These are phyloP conservation scores for Bufotes viridis DNA, from an alignment of 2,797 vertebrate species.

Conservation along the genomic window DNA sequence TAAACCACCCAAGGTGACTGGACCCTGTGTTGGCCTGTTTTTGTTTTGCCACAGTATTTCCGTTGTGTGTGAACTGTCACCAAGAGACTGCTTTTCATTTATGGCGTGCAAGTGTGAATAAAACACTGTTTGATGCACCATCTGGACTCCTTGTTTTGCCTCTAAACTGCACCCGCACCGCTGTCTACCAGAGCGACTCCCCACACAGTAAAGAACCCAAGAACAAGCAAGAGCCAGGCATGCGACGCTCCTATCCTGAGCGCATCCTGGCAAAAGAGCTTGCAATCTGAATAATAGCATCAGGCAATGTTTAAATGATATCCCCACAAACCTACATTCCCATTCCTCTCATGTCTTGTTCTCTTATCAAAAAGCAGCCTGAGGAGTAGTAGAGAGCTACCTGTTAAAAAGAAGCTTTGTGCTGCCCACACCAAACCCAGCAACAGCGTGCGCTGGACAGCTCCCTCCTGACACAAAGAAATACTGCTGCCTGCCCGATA, in stretches of 20 bases:
- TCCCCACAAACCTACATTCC: conserved; percentile 8
- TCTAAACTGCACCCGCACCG: too few species aligned
- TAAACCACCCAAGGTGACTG: too few species aligned
- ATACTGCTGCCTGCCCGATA: conserved; percentile 58
- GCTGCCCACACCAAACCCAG: conserved; percentile 42
- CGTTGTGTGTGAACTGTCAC: too few species aligned
- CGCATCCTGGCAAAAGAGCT: conserved; percentile 29
- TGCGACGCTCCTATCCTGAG: neutral
- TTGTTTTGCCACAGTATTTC: too few species aligned
- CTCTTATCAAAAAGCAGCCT: conserved; percentile 51
- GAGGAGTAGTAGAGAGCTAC: conserved; percentile 41
- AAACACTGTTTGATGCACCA: too few species aligned
- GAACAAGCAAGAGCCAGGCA: neutral
- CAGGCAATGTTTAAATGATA: neutral
- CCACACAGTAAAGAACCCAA: neutral
- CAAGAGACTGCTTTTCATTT: too few species aligned
- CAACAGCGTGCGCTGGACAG: conserved; percentile 54
- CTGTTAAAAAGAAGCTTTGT: conserved; percentile 58
- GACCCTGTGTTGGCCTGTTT: too few species aligned
- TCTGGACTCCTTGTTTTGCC: too few species aligned
- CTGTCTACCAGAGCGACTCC: too few species aligned
- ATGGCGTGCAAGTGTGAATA: too few species aligned
- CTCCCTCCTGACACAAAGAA: conserved; percentile 62
- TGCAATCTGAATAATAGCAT: conserved; percentile 40
- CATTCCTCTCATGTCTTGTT: conserved; percentile 46